Conservation (phyloP, 2,888 invertebrate species). For the Sphaerophoria rueppellii region DNA sequence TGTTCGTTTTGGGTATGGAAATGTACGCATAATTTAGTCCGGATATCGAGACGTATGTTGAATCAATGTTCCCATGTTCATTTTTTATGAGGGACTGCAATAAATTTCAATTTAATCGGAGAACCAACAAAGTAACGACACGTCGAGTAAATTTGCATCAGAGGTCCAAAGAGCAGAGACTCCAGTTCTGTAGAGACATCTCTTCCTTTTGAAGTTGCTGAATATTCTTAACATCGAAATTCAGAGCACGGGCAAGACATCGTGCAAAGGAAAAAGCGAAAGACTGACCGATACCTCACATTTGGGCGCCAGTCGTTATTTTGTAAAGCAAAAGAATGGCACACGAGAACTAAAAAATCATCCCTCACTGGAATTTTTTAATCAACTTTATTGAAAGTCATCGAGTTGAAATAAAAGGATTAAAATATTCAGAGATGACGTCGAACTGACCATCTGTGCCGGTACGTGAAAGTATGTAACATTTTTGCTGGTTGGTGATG, state of each 20-base stretch:
- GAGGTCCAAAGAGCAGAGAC: background rate
- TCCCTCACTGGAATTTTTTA: slow-evolving; percentile 60
- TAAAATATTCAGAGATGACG: slow-evolving; percentile 66
- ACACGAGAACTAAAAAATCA: background rate
- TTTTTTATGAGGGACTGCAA: slow-evolving; percentile 58
- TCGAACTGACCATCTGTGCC: slow-evolving; percentile 60
- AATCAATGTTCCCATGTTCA: slow-evolving; percentile 52
- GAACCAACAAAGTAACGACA: slow-evolving; percentile 48
- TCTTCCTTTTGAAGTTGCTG: background rate
- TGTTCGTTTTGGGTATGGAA: background rate
- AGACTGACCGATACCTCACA: slow-evolving; percentile 51
- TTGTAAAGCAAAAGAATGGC: too few relatives aligned
- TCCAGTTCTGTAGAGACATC: slow-evolving; percentile 14
- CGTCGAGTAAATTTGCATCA: slow-evolving; percentile 27
- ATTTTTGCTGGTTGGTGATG: slow-evolving; percentile 16
- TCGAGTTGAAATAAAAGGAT: slow-evolving; percentile 73
- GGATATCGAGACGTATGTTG: slow-evolving; percentile 53
- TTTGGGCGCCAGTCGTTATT: slow-evolving; percentile 8
- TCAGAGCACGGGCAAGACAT: slow-evolving; percentile 55
- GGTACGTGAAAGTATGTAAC: slow-evolving; percentile 31
- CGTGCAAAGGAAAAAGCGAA: slow-evolving; percentile 16
- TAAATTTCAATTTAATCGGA: slow-evolving; percentile 71
- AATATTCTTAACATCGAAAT: slow-evolving; percentile 54
- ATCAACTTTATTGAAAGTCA: slow-evolving; percentile 73
- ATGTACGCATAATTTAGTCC: slow-evolving; percentile 46